Evolutionary conservation across 2,888 invertebrate genomes (phyloP), one percentile per base, ranked within the genome.

Genomic region (Coelogynopora nodosa): DNA sequence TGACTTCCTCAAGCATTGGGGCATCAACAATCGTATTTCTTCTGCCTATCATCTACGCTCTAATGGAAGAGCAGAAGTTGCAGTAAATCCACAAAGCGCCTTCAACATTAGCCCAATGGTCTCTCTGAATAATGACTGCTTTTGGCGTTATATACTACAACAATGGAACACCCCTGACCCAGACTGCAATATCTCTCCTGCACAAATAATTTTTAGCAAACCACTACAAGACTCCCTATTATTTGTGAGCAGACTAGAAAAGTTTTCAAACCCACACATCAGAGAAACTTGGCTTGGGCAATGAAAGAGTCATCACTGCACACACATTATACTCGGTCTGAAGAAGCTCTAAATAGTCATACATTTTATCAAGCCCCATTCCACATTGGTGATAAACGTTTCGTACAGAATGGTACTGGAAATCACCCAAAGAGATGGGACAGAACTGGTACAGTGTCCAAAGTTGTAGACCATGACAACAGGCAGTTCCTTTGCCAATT

Each of bases 11-110:
- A 10, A 26, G 5, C 18, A 23, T 74, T 74, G 74, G 87, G 88
- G 88, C 1, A 88, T 88, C 0, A 1, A 84, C 31, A 88, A 89
- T 31, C 82, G 88, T 28, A 18, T 88, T 10, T 88, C 84, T 5
- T 89, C 88, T 18, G 88, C 88, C 82, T 88, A 87, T 0, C 67
- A 84, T 81, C 89, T 88, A 23, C 87, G 88, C 67, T 84, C 84
- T 10, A 89, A 88, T 86, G 88, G 88, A 31, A 84, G 87, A 23
- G 89, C 88, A 10, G 88, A 89, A 80, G 18, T 88, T 5, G 74
- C 23, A 10, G 74, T 74, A 2, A 74, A 74, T n/a, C 74, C 5
- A 18, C 5, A 10, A 5, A 49, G 18, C 5, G 5, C 5, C 18
- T 18, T 49, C 18, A 49, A 49, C 18, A 18, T 49, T 49, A 18